A percentile compares a stretch with the other conserved stretches of the same genome.
These are phyloP conservation scores for Gallinago solitaria DNA, from an alignment of 2,797 vertebrate species.

Conservation along the genomic window DNA sequence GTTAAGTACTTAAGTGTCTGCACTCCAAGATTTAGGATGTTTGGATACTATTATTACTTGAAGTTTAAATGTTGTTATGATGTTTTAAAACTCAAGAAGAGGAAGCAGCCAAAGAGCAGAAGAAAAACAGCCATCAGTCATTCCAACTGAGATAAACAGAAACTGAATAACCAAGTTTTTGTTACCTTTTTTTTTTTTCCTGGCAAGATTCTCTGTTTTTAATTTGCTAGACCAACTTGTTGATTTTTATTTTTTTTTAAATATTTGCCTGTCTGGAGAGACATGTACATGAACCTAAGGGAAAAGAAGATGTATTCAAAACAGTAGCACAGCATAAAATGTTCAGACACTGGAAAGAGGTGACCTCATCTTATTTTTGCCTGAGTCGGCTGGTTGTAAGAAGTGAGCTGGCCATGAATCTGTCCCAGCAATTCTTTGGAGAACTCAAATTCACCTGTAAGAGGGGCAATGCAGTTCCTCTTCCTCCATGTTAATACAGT, in stretches of 20 bases:
- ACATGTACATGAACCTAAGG: not conserved
- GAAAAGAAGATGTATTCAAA: constrained; percentile 24
- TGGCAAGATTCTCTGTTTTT: constrained; percentile 40
- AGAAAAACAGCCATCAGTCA: constrained; percentile 53
- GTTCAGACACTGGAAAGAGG: constrained; percentile 18
- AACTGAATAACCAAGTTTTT: not conserved
- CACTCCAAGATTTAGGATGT: constrained; percentile 24
- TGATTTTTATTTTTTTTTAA: not conserved
- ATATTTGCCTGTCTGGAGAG: not conserved
- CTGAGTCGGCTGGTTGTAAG: not conserved
- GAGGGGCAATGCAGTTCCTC: not conserved
- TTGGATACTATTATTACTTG: constrained; percentile 34
- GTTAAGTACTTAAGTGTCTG: not conserved
- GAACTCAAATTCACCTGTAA: not conserved
- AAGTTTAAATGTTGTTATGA: constrained; percentile 17
- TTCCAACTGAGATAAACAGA: constrained; percentile 58
- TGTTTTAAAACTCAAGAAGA: constrained; percentile 51
- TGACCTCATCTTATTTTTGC: constrained; percentile 37
- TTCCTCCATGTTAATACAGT: not conserved
- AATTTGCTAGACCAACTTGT: constrained; percentile 10
- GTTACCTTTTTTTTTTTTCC: not conserved
- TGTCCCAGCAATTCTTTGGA: not conserved
- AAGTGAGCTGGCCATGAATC: not conserved
- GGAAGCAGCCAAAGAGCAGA: constrained; percentile 41
- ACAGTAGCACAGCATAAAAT: constrained; percentile 51